Percentiles rank a stretch among this genome's conserved stretches.
Conservation (phyloP, 2,113 vertebrate species). For the Theristicus caerulescens region DNA sequence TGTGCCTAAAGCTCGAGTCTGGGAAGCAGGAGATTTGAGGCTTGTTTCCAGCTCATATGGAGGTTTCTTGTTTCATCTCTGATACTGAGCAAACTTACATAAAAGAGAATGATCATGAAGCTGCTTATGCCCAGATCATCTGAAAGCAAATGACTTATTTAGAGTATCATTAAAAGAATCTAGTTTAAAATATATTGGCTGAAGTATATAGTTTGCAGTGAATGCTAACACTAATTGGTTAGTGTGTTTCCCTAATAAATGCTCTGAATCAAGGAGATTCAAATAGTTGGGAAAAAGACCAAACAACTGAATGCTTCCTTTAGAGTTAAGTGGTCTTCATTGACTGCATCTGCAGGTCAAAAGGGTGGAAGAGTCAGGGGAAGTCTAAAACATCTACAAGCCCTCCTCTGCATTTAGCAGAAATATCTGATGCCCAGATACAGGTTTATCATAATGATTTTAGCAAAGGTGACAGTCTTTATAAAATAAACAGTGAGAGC, state of each 20-base stretch:
- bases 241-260: neutral
- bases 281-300: neutral
- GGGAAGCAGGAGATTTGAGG: neutral
- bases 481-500: neutral
- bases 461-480: neutral
- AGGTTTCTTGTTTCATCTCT: neutral
- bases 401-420: neutral
- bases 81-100: neutral
- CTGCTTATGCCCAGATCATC: neutral
- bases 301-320: neutral
- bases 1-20: neutral
- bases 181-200: neutral
- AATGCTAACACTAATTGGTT: neutral
- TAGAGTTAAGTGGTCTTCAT: neutral
- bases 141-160: neutral
- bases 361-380: neutral
- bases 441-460: neutral
- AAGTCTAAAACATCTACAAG: neutral
- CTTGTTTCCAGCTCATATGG: neutral
- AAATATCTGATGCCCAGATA: neutral
- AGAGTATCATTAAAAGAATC: neutral
- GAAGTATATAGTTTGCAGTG: neutral
- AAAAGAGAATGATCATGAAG: neutral
- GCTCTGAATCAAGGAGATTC: neutral
- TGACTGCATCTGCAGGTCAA: neutral